A percentile compares a stretch with the other conserved stretches of the same genome.
These are phyloP conservation scores for Apamea sordens DNA, from an alignment of 2,888 invertebrate species.

Conservation along the genomic window DNA sequence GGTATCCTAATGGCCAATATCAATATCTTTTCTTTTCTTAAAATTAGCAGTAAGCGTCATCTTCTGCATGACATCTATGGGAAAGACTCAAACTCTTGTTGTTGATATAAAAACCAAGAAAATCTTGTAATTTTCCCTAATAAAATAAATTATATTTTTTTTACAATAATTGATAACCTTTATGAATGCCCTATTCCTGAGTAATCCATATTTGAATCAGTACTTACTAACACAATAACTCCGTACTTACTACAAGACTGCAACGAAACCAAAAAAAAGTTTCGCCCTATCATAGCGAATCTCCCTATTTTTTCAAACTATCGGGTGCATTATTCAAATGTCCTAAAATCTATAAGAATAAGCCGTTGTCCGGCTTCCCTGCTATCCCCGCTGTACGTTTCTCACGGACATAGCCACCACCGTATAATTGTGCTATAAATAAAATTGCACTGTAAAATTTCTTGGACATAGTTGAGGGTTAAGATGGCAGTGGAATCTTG, in stretches of 20 bases:
- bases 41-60: not conserved
- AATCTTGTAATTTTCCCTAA: not conserved
- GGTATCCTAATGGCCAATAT: not conserved
- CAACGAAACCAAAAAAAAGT: not conserved
- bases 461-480: conserved; percentile 74
- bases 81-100: no score
- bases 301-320: conserved; percentile 59
- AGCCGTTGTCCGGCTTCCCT: conserved; percentile 56
- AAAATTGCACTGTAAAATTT: conserved; percentile 87
- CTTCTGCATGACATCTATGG: not conserved
- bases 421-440: conserved; percentile 89
- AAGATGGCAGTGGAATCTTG: conserved; percentile 63
- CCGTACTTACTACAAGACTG: not conserved
- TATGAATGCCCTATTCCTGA: not conserved
- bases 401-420: conserved; percentile 79
- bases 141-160: not conserved
- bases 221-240: not conserved
- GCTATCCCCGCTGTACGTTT: conserved; percentile 65
- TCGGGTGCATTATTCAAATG: conserved; percentile 70
- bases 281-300: conserved; percentile 35
- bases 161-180: not conserved
- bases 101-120: not conserved
- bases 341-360: conserved; percentile 67
- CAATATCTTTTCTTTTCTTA: not conserved
- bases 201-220: not conserved